Evolutionary conservation across 2,797 vertebrate genomes (phyloP), one percentile per base, ranked within the genome.

Genomic region (Nothura maculosa): DNA sequence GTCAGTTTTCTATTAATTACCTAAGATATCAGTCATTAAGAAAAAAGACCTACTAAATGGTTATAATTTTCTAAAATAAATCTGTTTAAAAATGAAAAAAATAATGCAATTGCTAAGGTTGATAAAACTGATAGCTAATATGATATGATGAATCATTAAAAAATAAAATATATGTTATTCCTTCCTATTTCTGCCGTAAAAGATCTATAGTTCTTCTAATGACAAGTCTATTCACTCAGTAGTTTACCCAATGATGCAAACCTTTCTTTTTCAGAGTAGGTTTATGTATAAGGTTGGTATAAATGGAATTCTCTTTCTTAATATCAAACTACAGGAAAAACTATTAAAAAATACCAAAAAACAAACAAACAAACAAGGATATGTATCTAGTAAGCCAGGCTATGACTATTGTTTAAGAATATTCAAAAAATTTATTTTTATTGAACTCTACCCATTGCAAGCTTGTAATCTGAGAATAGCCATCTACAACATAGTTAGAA

Each of bases 311-410:
- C 4, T 21, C 6, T 4, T 55, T 84, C 63, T 66, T 30, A 85
- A 74, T 27, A 62, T 28, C 43, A 63, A n/a, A 12, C 34, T 57
- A 18, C 15, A 20, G 24, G 27, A 74, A 91, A 38, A 93, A 25
- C 0, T 40, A 34, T 48, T 74, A 18, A 13, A 3, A 3, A 6
- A 18, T 5, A 10, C 28, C 8, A 34, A 7, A 20, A 15, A 15
- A 4, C 4, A 7, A 18, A 9, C 14, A 34, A 11, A 42, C 7
- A 0, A 28, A 2, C 10, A 30, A 28, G 17, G 28, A 62, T 40
- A 47, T 43, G 3, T 5, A 2, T 68, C 10, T 10, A 19, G 9
- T 45, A 81, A 36, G 12, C 48, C 4, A 21, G 24, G 1, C 3
- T 54, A 36, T n/a, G 20, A 38, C 4, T 38, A 14, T 36, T 47